Percentiles rank a stretch among this genome's conserved stretches.
phyloP scores from a whole-genome alignment of 2,888 invertebrate genomes.

The Campoplex capitator region DNA sequence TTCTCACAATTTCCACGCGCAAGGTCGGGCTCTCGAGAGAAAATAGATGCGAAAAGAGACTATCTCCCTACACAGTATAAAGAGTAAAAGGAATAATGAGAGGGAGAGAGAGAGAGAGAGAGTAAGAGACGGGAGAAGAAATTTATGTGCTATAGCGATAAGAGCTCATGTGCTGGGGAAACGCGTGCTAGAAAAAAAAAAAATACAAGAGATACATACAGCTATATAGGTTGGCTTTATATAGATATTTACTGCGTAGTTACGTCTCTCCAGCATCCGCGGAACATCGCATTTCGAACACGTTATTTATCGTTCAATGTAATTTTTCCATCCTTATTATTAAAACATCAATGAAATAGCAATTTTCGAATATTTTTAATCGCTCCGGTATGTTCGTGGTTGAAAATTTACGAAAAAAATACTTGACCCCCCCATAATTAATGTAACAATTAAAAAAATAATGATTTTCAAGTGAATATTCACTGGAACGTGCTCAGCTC shows the following conservation, averaged over 20 bases:
- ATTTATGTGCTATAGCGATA: conserved; percentile 4
- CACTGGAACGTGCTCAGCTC: too few species aligned
- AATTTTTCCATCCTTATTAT: not conserved
- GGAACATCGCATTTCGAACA: not conserved
- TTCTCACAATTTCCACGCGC: conserved; percentile 53
- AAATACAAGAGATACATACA: conserved; percentile 1
- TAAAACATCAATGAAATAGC: not conserved
- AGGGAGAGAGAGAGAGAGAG: not conserved
- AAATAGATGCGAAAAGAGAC: conserved; percentile 52
- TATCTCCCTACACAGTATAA: not conserved
- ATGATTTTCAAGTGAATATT: too few species aligned
- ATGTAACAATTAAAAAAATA: too few species aligned
- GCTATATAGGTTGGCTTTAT: not conserved
- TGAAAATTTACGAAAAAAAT: not conserved
- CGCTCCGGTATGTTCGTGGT: not conserved
- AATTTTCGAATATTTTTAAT: not conserved
- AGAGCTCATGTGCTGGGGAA: conserved; percentile 21
- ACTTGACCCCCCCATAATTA: too few species aligned
- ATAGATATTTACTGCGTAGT: conserved; percentile 7
- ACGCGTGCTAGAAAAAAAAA: not conserved
- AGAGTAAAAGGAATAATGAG: not conserved
- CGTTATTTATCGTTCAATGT: not conserved
- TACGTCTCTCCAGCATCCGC: not conserved
- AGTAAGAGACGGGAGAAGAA: not conserved
- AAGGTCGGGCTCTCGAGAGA: conserved; percentile 47